Conservation (phyloP, 2,888 invertebrate species). For the Melinaea menophilus region DNA sequence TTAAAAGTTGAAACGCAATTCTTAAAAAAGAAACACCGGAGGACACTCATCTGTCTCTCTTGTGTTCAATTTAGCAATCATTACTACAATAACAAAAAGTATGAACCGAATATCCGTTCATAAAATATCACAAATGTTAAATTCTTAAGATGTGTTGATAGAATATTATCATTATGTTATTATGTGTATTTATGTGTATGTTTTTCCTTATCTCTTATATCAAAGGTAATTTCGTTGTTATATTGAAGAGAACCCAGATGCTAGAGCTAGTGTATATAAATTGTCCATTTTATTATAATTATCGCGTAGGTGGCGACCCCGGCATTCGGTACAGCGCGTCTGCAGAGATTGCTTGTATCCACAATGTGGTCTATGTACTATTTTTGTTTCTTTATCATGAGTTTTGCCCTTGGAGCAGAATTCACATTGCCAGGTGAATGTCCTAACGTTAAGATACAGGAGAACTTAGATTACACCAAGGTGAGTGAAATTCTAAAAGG, state of each 20-base stretch:
- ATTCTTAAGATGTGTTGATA: too few species aligned
- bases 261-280: neutral
- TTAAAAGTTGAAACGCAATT: neutral
- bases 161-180: too few species aligned
- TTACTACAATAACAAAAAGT: constrained; percentile 45
- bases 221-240: too few species aligned
- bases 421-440: constrained; percentile 63
- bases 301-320: constrained; percentile 51
- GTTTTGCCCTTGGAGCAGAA: constrained; percentile 45
- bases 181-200: too few species aligned
- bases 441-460: constrained; percentile 60
- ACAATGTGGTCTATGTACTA: constrained; percentile 48
- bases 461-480: constrained; percentile 63
- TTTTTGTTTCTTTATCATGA: constrained; percentile 37
- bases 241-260: neutral
- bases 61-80: constrained; percentile 40
- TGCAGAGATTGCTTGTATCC: constrained; percentile 39
- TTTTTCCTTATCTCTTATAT: too few species aligned
- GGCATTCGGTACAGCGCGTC: constrained; percentile 47
- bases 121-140: neutral
- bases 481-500: constrained; percentile 39
- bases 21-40: constrained; percentile 19
- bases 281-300: constrained; percentile 61
- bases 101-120: neutral
- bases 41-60: constrained; percentile 31